Evolutionary conservation across 2,113 vertebrate genomes (phyloP).

Genomic region (Neodontobutis hainanensis): DNA sequence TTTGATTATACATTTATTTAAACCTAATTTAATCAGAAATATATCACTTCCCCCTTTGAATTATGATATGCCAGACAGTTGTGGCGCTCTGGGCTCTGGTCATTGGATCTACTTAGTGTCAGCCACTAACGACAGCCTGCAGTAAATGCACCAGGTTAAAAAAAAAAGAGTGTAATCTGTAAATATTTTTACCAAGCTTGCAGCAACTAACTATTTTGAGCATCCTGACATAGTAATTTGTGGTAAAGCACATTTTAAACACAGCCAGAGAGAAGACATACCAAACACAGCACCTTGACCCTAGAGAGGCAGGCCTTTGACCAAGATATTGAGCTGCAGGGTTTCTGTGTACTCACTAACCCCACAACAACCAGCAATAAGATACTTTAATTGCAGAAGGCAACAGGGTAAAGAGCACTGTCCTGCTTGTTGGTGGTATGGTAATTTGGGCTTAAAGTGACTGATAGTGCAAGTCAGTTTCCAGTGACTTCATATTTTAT

Average conservation of each 20-base stretch:
- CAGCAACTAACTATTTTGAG: conserved; percentile 28
- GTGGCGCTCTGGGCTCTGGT: conserved; percentile 5
- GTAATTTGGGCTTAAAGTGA: conserved; percentile 15
- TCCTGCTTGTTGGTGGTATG: too few species aligned
- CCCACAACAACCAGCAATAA: not conserved
- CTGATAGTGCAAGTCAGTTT: conserved; percentile 43
- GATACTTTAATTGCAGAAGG: not conserved
- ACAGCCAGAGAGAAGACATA: conserved; percentile 23
- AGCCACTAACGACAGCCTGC: conserved; percentile 28
- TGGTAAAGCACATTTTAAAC: conserved; percentile 17
- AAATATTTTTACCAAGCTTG: conserved; percentile 28
- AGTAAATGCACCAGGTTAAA: not conserved
- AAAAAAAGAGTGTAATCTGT: conserved; percentile 16
- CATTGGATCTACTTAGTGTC: conserved; percentile 3
- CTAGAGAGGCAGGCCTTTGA: not conserved
- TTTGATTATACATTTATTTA: too few species aligned
- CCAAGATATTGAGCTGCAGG: conserved; percentile 4
- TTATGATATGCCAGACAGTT: not conserved
- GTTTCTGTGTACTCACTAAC: conserved; percentile 9
- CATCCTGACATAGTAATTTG: conserved; percentile 29
- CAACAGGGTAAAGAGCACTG: too few species aligned
- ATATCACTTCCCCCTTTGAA: not conserved
- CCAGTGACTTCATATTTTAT: not conserved
- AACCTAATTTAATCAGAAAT: too few species aligned
- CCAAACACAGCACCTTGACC: conserved; percentile 47